Conservation (phyloP, 2,888 invertebrate species). For the Sylvicola cinctus region DNA sequence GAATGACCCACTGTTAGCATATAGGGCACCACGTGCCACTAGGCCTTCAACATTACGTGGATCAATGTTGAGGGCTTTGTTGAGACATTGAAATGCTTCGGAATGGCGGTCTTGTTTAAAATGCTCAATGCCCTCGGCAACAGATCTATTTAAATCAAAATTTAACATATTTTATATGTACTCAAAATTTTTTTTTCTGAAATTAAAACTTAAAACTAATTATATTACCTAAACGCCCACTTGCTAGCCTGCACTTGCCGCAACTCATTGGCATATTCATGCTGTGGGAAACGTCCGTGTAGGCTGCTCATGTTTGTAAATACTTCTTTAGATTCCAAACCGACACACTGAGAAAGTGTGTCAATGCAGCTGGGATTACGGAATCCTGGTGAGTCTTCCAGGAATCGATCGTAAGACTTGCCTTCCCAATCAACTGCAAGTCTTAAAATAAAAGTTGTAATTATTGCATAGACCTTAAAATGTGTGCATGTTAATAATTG, state of each 20-base stretch:
- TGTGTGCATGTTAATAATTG: neutral
- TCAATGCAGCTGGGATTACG: constrained; percentile 77
- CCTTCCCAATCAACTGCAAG: constrained; percentile 62
- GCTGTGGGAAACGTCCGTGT: constrained; percentile 54
- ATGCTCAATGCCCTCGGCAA: constrained; percentile 88
- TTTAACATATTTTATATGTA: neutral
- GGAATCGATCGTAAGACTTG: constrained; percentile 57
- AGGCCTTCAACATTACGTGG: constrained; percentile 80
- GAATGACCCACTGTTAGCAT: constrained; percentile 85
- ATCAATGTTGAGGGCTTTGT: constrained; percentile 82
- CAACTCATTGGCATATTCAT: constrained; percentile 66
- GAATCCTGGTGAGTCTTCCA: constrained; percentile 68
- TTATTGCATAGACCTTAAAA: neutral
- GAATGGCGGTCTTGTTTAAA: constrained; percentile 84
- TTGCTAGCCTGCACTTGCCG: constrained; percentile 80
- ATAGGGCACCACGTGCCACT: constrained; percentile 77
- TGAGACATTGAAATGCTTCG: constrained; percentile 86
- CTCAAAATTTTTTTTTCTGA: neutral
- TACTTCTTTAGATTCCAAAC: constrained; percentile 16
- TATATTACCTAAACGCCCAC: constrained; percentile 58
- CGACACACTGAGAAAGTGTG: constrained; percentile 56
- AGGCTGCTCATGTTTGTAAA: constrained; percentile 18
- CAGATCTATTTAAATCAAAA: constrained; percentile 29
- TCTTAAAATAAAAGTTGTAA: constrained; percentile 28
- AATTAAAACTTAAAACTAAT: neutral